Percentiles rank a stretch among this genome's conserved stretches.
These are phyloP conservation scores for Callipepla squamata DNA, from an alignment of 2,113 vertebrate species.

Conservation along the genomic window DNA sequence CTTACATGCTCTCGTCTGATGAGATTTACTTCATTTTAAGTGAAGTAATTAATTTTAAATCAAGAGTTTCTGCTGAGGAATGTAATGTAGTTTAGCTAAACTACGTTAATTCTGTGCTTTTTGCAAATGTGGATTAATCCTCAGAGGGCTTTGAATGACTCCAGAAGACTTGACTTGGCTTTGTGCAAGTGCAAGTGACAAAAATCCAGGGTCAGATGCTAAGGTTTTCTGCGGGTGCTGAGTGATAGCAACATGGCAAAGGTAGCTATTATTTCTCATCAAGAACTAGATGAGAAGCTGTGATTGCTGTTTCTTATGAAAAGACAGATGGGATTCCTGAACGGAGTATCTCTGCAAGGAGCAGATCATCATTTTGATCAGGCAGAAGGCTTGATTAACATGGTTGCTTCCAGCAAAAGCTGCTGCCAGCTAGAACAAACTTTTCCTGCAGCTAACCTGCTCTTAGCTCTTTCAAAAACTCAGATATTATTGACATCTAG, in stretches of 20 bases:
- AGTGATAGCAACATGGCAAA: neutral
- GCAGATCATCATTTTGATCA: neutral
- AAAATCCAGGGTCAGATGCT: neutral
- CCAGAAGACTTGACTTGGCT: neutral
- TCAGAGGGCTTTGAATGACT: neutral
- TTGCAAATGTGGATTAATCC: neutral
- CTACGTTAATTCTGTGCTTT: neutral
- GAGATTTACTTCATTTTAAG: neutral
- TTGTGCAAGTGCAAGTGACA: neutral
- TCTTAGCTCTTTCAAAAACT: neutral
- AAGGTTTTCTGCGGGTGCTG: neutral
- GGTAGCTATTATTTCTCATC: neutral
- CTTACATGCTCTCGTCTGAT: neutral
- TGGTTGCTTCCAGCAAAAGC: neutral
- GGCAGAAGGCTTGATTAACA: neutral
- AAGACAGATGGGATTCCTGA: neutral
- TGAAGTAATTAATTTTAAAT: neutral
- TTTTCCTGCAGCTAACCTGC: neutral
- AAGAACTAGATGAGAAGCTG: neutral
- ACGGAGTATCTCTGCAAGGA: neutral
- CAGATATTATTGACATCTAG: conserved; percentile 50
- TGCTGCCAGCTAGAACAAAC: neutral
- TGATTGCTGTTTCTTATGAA: neutral
- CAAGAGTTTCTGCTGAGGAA: neutral
- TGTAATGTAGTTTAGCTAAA: neutral